Conservation (phyloP, 2,888 invertebrate species). For the Dorcus hopei region DNA sequence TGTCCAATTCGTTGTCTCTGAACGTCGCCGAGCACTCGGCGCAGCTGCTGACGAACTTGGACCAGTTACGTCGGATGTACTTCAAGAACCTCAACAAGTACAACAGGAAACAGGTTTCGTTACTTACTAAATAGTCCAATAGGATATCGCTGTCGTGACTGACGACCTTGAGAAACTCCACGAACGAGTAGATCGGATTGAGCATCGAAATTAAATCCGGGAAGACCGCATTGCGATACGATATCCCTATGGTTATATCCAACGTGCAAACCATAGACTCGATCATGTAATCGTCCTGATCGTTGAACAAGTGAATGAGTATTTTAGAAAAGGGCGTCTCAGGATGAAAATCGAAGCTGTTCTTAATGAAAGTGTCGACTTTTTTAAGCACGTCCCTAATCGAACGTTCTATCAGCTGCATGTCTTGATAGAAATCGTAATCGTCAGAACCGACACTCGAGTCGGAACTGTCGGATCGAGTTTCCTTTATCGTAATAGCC, state of each 20-base stretch:
- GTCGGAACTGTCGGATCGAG: slow-evolving; percentile 78
- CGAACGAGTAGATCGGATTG: slow-evolving; percentile 82
- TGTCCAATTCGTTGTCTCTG: slow-evolving; percentile 61
- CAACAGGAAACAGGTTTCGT: slow-evolving; percentile 85
- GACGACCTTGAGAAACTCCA: slow-evolving; percentile 80
- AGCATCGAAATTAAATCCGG: slow-evolving; percentile 78
- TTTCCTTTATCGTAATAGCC: slow-evolving; percentile 86
- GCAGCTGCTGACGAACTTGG: slow-evolving; percentile 76
- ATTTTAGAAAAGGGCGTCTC: slow-evolving; percentile 85
- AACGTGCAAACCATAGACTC: slow-evolving; percentile 90
- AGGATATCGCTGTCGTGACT: slow-evolving; percentile 78
- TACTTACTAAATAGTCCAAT: slow-evolving; percentile 81
- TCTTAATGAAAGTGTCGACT: slow-evolving; percentile 78
- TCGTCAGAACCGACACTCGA: slow-evolving; percentile 82
- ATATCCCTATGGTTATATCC: slow-evolving; percentile 83
- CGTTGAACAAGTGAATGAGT: slow-evolving; percentile 82
- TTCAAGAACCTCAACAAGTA: slow-evolving; percentile 82
- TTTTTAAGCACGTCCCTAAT: slow-evolving; percentile 80
- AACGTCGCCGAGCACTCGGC: slow-evolving; percentile 53
- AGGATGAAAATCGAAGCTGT: slow-evolving; percentile 79
- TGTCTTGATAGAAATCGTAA: slow-evolving; percentile 83
- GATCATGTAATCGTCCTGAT: slow-evolving; percentile 87
- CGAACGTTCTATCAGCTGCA: slow-evolving; percentile 82
- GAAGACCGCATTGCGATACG: slow-evolving; percentile 75
- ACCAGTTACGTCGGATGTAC: slow-evolving; percentile 80